These are phyloP conservation scores for Ursus arctos DNA, from an alignment of 2,113 vertebrate species.

Conservation along the genomic window DNA sequence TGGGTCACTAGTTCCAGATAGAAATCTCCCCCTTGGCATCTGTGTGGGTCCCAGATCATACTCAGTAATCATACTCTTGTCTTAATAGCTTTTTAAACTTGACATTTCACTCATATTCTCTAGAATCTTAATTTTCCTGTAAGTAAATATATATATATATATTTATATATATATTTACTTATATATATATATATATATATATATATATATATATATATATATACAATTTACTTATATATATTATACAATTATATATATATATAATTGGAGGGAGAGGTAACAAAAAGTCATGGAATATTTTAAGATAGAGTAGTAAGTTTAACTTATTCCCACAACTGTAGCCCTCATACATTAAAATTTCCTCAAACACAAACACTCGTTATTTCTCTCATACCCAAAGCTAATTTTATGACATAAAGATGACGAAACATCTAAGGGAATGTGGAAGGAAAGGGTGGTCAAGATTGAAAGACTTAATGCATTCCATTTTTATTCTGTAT, in stretches of 20 bases:
- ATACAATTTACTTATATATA: too few species aligned
- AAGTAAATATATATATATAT: not conserved
- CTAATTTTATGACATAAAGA: not conserved
- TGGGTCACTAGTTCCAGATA: not conserved
- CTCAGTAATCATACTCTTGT: not conserved
- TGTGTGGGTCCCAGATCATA: not conserved
- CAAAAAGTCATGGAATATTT: not conserved
- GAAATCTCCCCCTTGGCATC: not conserved
- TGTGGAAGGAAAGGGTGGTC: not conserved
- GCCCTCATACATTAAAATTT: not conserved
- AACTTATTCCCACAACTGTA: not conserved
- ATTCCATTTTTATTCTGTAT: not conserved
- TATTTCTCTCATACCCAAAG: not conserved
- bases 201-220: too few species aligned
- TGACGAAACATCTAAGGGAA: not conserved
- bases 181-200: too few species aligned
- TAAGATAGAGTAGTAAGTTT: not conserved
- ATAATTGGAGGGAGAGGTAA: too few species aligned
- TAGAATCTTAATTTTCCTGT: not conserved
- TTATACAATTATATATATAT: too few species aligned
- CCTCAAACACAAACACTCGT: not conserved
- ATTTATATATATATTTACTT: too few species aligned
- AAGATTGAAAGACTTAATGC: not conserved
- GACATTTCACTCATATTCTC: not conserved
- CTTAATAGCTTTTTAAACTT: not conserved